A percentile compares a stretch with the other conserved stretches of the same genome.
These are phyloP conservation scores for Rhinopithecus roxellana DNA, from an alignment of 2,113 vertebrate species.

Conservation along the genomic window DNA sequence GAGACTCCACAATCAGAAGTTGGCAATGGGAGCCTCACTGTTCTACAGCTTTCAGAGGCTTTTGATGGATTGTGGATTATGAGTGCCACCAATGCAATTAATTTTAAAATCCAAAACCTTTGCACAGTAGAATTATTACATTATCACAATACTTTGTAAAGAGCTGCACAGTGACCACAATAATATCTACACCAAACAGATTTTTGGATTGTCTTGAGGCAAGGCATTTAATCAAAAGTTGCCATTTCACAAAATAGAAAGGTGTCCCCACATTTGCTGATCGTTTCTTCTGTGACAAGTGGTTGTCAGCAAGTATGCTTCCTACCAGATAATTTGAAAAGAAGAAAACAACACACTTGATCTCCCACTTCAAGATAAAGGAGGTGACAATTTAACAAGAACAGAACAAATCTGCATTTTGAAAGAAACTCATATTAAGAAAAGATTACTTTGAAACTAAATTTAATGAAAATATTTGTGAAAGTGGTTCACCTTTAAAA, in stretches of 20 bases:
- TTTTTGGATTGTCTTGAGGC: not conserved
- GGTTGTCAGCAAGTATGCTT: not conserved
- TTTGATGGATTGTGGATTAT: not conserved
- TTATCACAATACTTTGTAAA: not conserved
- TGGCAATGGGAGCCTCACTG: accelerated
- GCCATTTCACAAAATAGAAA: slow-evolving; percentile 17
- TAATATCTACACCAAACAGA: not conserved
- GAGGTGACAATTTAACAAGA: not conserved
- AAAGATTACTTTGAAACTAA: slow-evolving; percentile 3
- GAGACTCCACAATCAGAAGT: not conserved
- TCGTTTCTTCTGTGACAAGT: not conserved
- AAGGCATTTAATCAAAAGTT: slow-evolving; percentile 8
- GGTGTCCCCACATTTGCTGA: not conserved
- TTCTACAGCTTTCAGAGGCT: not conserved
- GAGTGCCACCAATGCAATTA: not conserved
- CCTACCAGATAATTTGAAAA: slow-evolving; percentile 8
- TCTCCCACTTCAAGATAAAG: not conserved
- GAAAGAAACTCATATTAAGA: not conserved
- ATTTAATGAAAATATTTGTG: slow-evolving; percentile 30
- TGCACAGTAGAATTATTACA: not conserved
- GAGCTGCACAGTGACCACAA: not conserved
- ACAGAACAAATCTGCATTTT: slow-evolving; percentile 11
- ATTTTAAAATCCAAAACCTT: slow-evolving; percentile 16
- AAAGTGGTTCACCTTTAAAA: slow-evolving; percentile 29
- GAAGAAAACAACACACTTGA: not conserved